These are phyloP conservation scores for Ylistrum balloti DNA, from an alignment of 1,140 invertebrate species.

Conservation along the genomic window DNA sequence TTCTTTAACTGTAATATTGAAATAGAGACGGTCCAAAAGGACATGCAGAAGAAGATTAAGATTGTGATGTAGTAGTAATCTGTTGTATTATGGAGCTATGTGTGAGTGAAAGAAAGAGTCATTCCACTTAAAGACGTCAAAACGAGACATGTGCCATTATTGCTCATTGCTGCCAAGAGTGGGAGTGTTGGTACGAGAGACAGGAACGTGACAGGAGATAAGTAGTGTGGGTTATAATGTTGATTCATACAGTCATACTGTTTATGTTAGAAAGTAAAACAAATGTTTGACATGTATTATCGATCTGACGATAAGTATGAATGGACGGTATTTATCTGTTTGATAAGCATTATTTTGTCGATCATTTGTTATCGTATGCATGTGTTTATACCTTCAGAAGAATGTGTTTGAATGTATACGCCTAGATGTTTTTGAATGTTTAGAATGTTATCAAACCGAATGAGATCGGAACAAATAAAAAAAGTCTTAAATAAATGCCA, in stretches of 20 bases:
- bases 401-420: not conserved
- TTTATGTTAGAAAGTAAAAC: slow-evolving; percentile 16
- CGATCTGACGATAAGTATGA: slow-evolving; percentile 18
- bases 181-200: not conserved
- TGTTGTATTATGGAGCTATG: not conserved
- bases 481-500: not conserved
- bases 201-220: not conserved
- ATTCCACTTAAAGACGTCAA: not conserved
- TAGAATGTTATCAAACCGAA: slow-evolving; percentile 17
- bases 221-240: not conserved
- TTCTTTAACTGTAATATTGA: not conserved
- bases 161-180: not conserved
- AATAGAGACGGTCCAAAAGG: not conserved
- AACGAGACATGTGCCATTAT: not conserved
- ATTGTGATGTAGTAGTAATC: not conserved
- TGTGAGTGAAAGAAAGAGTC: not conserved
- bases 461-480: slow-evolving; percentile 25
- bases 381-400: not conserved
- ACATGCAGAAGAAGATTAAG: not conserved
- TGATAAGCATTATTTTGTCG: slow-evolving; percentile 29
- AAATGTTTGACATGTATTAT: slow-evolving; percentile 27
- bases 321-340: not conserved
- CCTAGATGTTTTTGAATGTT: not conserved
- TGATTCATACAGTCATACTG: not conserved
- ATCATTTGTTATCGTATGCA: not conserved